These are phyloP conservation scores for Narcine bancroftii DNA, from an alignment of 2,113 vertebrate genomes.

Conservation along the genomic window DNA sequence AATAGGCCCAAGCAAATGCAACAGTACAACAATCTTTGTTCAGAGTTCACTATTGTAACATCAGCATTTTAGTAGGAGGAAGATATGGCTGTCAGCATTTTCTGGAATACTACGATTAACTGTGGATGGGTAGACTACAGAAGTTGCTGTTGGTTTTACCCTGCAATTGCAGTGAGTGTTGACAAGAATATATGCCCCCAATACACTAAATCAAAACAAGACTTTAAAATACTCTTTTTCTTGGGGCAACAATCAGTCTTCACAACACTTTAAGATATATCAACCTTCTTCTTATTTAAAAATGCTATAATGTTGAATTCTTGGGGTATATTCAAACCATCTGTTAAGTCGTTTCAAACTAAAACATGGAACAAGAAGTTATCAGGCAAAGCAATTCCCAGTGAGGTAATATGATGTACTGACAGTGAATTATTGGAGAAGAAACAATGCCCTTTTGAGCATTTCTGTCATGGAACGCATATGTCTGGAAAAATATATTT, in stretches of 20 bases:
- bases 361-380: conserved; percentile 20
- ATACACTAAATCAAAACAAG: neutral
- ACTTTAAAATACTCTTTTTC: neutral
- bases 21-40: too few species aligned
- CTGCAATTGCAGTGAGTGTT: too few species aligned
- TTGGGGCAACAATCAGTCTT: neutral
- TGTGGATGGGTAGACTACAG: too few species aligned
- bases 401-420: conserved; percentile 16
- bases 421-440: conserved; percentile 12
- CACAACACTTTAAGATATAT: neutral
- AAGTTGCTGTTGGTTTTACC: too few species aligned
- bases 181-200: neutral
- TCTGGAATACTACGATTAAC: too few species aligned
- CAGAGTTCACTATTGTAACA: too few species aligned
- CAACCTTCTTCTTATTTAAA: conserved; percentile 10
- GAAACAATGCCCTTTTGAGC: conserved; percentile 27
- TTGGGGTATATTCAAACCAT: conserved; percentile 25
- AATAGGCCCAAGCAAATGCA: too few species aligned
- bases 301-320: neutral
- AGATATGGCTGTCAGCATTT: too few species aligned
- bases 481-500: conserved; percentile 28
- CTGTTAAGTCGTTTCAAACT: conserved; percentile 5
- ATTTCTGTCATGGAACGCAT: conserved; percentile 15
- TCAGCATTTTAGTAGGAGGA: too few species aligned
- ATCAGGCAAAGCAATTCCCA: conserved; percentile 6